Evolutionary conservation across 37 sponge, comb jelly and placozoan genomes (phyloP).

Genomic region (Eunapius fragilis): DNA sequence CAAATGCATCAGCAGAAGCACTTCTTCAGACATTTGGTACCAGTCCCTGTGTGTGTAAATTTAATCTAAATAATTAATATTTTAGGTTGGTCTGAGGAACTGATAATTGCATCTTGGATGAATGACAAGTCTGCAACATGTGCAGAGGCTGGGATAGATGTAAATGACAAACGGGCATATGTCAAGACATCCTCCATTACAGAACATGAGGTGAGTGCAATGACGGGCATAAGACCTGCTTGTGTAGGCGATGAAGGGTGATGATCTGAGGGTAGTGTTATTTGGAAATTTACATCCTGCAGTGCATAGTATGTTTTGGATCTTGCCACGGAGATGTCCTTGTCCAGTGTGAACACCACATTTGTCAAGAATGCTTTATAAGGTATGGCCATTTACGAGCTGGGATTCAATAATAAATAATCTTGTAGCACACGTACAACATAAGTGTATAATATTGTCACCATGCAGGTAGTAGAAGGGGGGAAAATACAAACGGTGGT

Average conservation of each 20-base stretch:
- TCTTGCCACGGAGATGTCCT: neutral
- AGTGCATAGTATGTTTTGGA: neutral
- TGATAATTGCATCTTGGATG: slow-evolving; percentile 51
- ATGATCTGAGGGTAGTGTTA: too few relatives aligned
- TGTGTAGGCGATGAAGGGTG: too few relatives aligned
- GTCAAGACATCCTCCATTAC: neutral
- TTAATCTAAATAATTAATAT: neutral
- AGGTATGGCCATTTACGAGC: slow-evolving; percentile 3
- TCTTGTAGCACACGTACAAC: too few relatives aligned
- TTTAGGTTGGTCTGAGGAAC: slow-evolving; percentile 76
- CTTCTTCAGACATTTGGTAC: neutral
- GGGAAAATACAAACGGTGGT: too few relatives aligned
- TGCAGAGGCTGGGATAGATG: slow-evolving; percentile 54
- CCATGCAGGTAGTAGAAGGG: too few relatives aligned
- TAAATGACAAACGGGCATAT: neutral
- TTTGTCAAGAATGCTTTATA: slow-evolving; percentile 80
- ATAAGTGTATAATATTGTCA: too few relatives aligned
- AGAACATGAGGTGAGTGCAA: neutral
- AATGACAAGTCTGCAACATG: slow-evolving; percentile 36
- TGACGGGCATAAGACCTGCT: too few relatives aligned
- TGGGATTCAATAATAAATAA: too few relatives aligned
- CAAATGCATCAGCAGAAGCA: neutral
- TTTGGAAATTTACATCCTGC: neutral
- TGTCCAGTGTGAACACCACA: slow-evolving; percentile 70
- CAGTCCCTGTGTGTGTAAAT: neutral